Conservation (phyloP, 2,797 vertebrate species). For the Clamator glandarius region DNA sequence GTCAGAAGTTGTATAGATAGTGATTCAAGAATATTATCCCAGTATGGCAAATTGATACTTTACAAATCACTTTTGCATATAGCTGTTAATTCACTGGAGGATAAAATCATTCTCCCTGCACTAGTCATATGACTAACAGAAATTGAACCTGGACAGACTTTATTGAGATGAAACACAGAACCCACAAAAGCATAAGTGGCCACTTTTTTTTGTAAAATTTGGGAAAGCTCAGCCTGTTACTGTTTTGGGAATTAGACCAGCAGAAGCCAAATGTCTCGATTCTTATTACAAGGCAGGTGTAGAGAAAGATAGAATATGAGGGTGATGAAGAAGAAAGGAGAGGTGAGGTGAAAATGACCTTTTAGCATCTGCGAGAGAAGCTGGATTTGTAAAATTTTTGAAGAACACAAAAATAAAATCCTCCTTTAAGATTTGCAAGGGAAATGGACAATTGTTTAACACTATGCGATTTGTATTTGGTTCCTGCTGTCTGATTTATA, state of each 20-base stretch:
- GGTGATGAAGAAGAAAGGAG: background rate
- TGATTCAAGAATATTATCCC: background rate
- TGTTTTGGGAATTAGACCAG: background rate
- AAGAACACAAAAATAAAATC: background rate
- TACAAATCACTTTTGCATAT: background rate
- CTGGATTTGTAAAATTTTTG: background rate
- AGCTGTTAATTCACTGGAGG: background rate
- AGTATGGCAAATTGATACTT: background rate
- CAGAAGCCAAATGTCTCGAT: background rate
- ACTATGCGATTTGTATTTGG: background rate
- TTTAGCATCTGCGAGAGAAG: background rate
- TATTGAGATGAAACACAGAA: background rate
- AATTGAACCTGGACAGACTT: background rate
- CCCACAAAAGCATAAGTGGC: accelerated
- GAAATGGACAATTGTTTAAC: background rate
- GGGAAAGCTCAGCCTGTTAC: background rate
- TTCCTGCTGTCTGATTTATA: background rate
- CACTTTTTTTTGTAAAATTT: background rate
- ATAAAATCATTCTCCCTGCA: background rate
- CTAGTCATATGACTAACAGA: background rate
- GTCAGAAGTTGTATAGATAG: background rate
- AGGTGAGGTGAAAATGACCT: background rate
- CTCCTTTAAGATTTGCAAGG: background rate
- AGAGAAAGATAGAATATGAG: background rate
- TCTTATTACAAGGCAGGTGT: background rate